phyloP scores from a whole-genome alignment of 2,888 invertebrate genomes.

The Temnothorax ravouxi region DNA sequence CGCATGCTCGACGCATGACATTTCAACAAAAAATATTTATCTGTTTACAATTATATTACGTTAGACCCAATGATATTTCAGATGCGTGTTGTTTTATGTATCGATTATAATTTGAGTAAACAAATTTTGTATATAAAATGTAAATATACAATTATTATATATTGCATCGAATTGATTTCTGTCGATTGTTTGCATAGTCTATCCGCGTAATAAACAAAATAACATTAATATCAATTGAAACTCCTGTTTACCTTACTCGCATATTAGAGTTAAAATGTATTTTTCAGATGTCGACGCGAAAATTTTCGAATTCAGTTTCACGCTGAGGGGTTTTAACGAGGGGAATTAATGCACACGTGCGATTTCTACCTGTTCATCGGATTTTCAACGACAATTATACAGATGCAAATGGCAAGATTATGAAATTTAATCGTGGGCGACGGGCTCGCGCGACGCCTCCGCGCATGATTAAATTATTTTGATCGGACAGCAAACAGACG shows the following conservation, averaged over 20 bases:
- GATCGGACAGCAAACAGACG: constrained; percentile 35
- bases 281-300: constrained; percentile 6
- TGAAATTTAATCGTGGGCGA: constrained; percentile 38
- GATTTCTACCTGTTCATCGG: constrained; percentile 8
- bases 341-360: neutral
- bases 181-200: neutral
- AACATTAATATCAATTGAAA: constrained; percentile 25
- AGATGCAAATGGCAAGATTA: constrained; percentile 31
- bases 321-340: neutral
- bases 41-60: neutral
- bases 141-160: constrained; percentile 4
- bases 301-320: constrained; percentile 7
- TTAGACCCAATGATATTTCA: neutral
- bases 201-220: constrained; percentile 4
- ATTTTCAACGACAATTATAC: constrained; percentile 25
- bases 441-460: neutral
- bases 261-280: constrained; percentile 27
- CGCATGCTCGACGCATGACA: neutral
- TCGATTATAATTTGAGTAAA: constrained; percentile 23
- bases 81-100: neutral
- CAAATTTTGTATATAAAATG: neutral
- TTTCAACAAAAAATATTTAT: neutral
- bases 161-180: constrained; percentile 20
- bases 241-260: neutral
- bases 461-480: constrained; percentile 40